Base-by-base conservation (phyloP, 1,140 invertebrate genomes). In the Drosophila biarmipes region DNA sequence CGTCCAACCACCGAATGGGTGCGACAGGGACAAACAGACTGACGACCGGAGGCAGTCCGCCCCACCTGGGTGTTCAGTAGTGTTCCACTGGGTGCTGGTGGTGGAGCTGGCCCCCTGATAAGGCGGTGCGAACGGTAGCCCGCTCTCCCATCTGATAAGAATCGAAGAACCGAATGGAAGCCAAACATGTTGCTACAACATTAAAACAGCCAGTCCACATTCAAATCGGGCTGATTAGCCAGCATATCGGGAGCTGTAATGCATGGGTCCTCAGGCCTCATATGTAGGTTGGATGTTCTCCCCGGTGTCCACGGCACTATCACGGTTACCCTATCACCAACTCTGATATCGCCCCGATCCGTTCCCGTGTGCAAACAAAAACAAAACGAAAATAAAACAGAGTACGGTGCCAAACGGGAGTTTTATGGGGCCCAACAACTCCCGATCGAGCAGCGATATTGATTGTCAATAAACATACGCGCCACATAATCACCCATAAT, bases 401-500 rank as follows among this genome's bases (percentile, higher is more conserved):
- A 34, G 43, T 14, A 35, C 35, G 14, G 7, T 24, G 31, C 64
- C 35, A 43, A 40, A 82, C 74, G 64, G 80, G 51, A 85, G 69
- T 84, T 78, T 73, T 81, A 81, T 78, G 64, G 46, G 35, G 27
- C 46, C 29, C 29, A 31, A 51, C 49, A 57, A 75, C 77, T 80
- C 49, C 63, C 77, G 76, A 57, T 57, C 54, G 52, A 38, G 38
- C 51, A n/a, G 12, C 75, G 68, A 74, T 78, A 68, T 75, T 87
- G 66, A 79, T 78, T 87, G 71, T 82, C 82, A 89, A 87, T 81
- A 86, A 82, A 87, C 75, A 87, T 82, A 87, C 85, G 82, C 82
- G 84, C 84, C 82, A 87, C 82, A 87, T 86, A 87, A 89, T 82
- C 69, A 64, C 57, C 74, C 62, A 31, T 81, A 74, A 42, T 42